Base-by-base conservation (phyloP, 2,113 vertebrate species). In the Bambusicola thoracicus region DNA sequence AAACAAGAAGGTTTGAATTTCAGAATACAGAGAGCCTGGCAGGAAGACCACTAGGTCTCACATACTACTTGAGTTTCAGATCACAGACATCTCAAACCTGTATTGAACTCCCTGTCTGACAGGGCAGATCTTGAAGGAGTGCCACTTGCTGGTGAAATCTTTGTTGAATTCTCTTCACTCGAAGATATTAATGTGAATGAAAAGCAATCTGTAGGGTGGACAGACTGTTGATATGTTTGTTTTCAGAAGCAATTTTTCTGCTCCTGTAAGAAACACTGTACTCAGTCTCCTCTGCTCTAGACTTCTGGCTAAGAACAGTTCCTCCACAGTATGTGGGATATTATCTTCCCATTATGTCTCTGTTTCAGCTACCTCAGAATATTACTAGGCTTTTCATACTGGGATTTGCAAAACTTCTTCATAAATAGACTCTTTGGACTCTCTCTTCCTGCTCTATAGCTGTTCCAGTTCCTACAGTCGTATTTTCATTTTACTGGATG, bases 181-280 rank as follows among this genome's bases (percentile, higher is more conserved):
- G 0, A 91, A 85, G 68, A 46, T 67, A 68, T 87, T 80, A 85
- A 49, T 63, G 38, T 1, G 7, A 89, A 82, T 21, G 72, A 82
- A 41, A 38, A 93, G 51, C 55, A 82, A 70, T 82, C 51, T 2
- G 0, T 43, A 43, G 63, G 67, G 41, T 43, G 44, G 59, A 43
- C 36, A 86, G 40, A 38, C 38, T 67, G 91, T n/a, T 79, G 74
- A 58, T 68, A 69, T 9, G 56, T 92, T 79, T 89, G 75, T 43
- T 88, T 94, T 92, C 94, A 85, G 85, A 53, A 92, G 59, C 20
- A 83, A 56, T 89, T 69, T 82, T 91, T 82, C 49, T 59, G 36
- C 43, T 34, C 65, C 56, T 36, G 61, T 85, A 87, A 70, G n/a
- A 80, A 92, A 75, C 0, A 3, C 29, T 62, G 10, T 15, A 10